These are phyloP conservation scores for Saturnia japonica DNA, from an alignment of 2,888 invertebrate genomes.

Conservation along the genomic window DNA sequence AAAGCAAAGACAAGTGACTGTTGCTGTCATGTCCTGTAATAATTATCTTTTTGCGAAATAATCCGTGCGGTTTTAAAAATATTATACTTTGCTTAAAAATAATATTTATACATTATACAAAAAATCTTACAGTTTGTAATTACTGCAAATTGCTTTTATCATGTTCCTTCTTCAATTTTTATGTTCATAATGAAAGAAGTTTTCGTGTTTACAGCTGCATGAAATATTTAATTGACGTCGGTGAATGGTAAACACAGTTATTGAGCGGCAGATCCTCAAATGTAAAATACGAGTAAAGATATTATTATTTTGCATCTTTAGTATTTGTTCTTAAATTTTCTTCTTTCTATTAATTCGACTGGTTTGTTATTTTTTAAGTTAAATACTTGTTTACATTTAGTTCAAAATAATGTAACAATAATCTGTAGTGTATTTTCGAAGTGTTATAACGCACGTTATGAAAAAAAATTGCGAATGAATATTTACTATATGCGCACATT, in stretches of 20 bases:
- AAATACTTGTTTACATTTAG: too few species aligned
- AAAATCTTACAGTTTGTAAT: slow-evolving; percentile 73
- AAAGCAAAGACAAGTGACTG: neutral
- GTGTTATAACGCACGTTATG: too few species aligned
- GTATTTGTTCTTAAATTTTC: too few species aligned
- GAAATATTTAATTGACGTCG: slow-evolving; percentile 73
- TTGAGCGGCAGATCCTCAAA: neutral
- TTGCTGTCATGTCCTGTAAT: neutral
- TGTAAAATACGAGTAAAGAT: neutral
- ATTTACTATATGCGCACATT: too few species aligned
- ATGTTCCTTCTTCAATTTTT: slow-evolving; percentile 70
- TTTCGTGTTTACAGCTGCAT: slow-evolving; percentile 72
- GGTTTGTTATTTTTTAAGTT: too few species aligned
- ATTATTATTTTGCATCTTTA: too few species aligned
- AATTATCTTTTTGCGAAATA: neutral
- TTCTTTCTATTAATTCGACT: too few species aligned
- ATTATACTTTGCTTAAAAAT: neutral
- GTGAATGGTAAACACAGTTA: slow-evolving; percentile 48
- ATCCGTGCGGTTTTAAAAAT: slow-evolving; percentile 40
- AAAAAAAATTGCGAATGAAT: too few species aligned
- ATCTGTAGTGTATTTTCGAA: neutral
- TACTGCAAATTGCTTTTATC: slow-evolving; percentile 75
- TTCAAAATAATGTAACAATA: neutral
- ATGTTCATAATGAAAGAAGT: slow-evolving; percentile 66
- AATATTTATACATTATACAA: slow-evolving; percentile 40